Evolutionary conservation across 1,140 invertebrate genomes (phyloP).

Genomic region (Drosophila eugracilis): DNA sequence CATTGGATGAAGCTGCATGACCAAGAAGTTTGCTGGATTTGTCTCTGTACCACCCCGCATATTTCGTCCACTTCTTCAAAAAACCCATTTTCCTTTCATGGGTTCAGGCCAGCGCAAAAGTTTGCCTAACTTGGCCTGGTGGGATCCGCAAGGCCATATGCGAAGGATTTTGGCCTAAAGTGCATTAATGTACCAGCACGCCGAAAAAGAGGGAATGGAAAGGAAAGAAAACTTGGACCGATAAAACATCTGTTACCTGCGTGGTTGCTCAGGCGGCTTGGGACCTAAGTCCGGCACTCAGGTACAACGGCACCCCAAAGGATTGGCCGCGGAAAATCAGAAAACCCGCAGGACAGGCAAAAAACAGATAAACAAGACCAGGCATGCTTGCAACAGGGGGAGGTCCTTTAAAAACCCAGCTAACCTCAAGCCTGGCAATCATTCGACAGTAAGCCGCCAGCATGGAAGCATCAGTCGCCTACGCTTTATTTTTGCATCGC

Average conservation of each 20-base stretch:
- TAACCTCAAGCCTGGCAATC: constrained; percentile 26
- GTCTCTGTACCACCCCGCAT: constrained; percentile 3
- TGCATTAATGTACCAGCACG: constrained; percentile 47
- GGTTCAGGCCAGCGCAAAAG: constrained; percentile 41
- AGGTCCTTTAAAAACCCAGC: constrained; percentile 31
- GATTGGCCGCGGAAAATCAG: constrained; percentile 57
- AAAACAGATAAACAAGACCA: constrained; percentile 15
- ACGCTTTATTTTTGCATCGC: constrained; percentile 68
- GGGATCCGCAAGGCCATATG: constrained; percentile 31
- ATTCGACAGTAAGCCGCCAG: constrained; percentile 24
- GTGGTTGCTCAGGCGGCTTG: no score
- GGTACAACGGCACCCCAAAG: constrained; percentile 44
- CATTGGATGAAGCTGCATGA: constrained; percentile 53
- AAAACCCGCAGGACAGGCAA: constrained; percentile 18
- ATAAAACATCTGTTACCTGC: constrained; percentile 54
- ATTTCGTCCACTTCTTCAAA: no score
- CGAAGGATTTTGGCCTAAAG: constrained; percentile 54
- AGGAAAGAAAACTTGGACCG: constrained; percentile 16
- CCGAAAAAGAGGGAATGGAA: constrained; percentile 5
- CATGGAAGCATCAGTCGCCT: constrained; percentile 57
- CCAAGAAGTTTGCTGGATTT: constrained; percentile 36
- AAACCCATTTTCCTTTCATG: not conserved
- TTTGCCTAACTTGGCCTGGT: constrained; percentile 62
- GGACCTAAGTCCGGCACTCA: constrained; percentile 13
- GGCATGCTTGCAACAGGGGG: constrained; percentile 3